These are phyloP conservation scores for Lasius fuliginosus DNA, from an alignment of 2,888 invertebrate genomes.

Conservation along the genomic window DNA sequence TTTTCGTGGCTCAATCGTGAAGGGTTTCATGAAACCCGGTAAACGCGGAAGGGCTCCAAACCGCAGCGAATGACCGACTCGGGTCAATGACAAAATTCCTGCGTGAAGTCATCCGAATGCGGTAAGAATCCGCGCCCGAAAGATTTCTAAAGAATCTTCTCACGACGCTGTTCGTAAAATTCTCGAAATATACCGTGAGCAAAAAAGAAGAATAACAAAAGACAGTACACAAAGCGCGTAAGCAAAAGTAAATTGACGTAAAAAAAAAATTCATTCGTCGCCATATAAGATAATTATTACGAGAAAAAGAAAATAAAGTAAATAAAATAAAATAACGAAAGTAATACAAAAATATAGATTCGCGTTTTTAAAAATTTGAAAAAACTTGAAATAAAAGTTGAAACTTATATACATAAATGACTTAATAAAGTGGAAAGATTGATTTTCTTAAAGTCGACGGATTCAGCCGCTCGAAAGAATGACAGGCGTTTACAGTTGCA, in stretches of 20 bases:
- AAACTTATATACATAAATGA: background rate
- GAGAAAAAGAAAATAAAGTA: background rate
- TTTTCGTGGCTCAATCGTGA: slow-evolving; percentile 35
- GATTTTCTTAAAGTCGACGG: slow-evolving; percentile 22
- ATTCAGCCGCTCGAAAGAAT: slow-evolving; percentile 10
- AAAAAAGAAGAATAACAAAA: background rate
- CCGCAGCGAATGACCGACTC: slow-evolving; percentile 56
- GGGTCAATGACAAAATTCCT: slow-evolving; percentile 53
- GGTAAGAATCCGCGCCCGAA: slow-evolving; percentile 10
- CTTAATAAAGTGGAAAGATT: background rate
- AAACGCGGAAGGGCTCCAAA: slow-evolving; percentile 60
- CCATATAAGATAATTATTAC: background rate
- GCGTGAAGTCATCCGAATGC: slow-evolving; percentile 19
- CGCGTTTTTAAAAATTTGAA: background rate
- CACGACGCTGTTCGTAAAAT: slow-evolving; percentile 14
- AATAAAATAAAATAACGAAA: background rate
- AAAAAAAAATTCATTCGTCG: no score
- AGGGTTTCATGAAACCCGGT: slow-evolving; percentile 72
- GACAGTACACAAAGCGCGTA: background rate
- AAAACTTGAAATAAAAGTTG: background rate
- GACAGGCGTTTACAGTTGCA: slow-evolving; percentile 36
- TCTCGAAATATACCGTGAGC: background rate
- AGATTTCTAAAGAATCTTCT: slow-evolving; percentile 13
- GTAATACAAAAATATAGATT: background rate
- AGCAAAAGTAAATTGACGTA: no score